Evolutionary conservation across 2,797 vertebrate species (phyloP).

Genomic region (Urosaurus nigricauda): DNA sequence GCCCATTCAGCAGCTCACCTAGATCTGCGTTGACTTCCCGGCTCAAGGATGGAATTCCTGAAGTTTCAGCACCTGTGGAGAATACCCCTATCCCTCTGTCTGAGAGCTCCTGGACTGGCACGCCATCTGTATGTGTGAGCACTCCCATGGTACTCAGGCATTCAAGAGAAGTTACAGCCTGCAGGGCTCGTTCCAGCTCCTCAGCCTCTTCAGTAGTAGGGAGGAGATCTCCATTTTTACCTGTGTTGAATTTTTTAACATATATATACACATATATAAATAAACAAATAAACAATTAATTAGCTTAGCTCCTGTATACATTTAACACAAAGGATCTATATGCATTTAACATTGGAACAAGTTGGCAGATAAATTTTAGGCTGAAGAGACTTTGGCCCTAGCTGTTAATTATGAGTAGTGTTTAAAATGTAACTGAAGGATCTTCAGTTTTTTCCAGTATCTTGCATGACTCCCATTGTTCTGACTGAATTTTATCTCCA

Average conservation of each 20-base stretch:
- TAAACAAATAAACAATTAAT: constrained; percentile 59
- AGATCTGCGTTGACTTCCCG: constrained; percentile 85
- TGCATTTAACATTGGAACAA: background rate
- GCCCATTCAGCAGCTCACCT: constrained; percentile 93
- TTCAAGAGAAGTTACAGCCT: constrained; percentile 97
- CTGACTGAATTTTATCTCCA: background rate
- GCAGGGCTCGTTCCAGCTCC: constrained; percentile 95
- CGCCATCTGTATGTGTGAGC: constrained; percentile 89
- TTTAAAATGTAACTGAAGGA: background rate
- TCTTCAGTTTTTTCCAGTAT: background rate
- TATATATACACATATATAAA: background rate
- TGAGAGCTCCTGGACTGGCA: constrained; percentile 84
- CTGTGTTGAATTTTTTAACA: constrained; percentile 72
- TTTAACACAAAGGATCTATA: background rate
- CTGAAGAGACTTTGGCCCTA: background rate
- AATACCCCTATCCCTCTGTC: constrained; percentile 93
- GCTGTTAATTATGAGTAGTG: background rate
- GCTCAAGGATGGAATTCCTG: constrained; percentile 86
- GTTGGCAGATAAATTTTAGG: background rate
- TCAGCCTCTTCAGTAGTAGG: constrained; percentile 99
- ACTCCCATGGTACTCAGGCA: constrained; percentile 97
- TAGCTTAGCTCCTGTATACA: background rate
- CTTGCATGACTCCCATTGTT: background rate
- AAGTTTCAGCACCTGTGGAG: constrained; percentile 86
- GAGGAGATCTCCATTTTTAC: constrained; percentile 97